Conservation (phyloP, 2,888 invertebrate genomes). For the Meiosimyza decipiens region DNA sequence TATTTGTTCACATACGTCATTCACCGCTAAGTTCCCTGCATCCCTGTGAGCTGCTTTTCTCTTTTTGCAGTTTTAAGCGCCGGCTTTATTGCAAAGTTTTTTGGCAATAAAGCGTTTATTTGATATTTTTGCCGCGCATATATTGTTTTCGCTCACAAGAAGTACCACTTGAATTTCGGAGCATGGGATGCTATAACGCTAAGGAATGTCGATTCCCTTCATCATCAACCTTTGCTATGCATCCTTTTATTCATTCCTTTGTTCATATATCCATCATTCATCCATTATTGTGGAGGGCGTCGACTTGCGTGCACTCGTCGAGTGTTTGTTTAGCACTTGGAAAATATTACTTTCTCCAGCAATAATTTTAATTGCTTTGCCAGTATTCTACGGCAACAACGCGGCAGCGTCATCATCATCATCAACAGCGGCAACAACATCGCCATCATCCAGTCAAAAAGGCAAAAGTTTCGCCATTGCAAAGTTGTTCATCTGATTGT, state of each 20-base stretch:
- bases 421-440: neutral
- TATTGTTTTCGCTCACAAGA: slow-evolving; percentile 29
- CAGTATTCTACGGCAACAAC: slow-evolving; percentile 38
- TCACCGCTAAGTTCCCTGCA: neutral
- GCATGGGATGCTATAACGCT: too few relatives aligned
- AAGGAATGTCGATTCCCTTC: too few relatives aligned
- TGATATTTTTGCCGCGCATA: slow-evolving; percentile 20
- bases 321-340: slow-evolving; percentile 62
- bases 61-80: too few relatives aligned
- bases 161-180: slow-evolving; percentile 2
- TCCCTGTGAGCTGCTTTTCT: neutral
- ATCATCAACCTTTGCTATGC: too few relatives aligned
- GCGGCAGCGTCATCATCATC: neutral
- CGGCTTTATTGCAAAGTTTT: slow-evolving; percentile 32
- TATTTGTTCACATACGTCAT: slow-evolving; percentile 6
- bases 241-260: too few relatives aligned
- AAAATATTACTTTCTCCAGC: slow-evolving; percentile 59
- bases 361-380: slow-evolving; percentile 63
- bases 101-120: slow-evolving; percentile 31
- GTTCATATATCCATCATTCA: neutral
- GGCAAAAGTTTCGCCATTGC: neutral
- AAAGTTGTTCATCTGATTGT: slow-evolving; percentile 23
- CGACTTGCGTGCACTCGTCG: slow-evolving; percentile 31
- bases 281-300: neutral
- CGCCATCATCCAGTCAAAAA: slow-evolving; percentile 1